Evolutionary conservation across 2,888 invertebrate species (phyloP).

Genomic region (Cenopis cana): DNA sequence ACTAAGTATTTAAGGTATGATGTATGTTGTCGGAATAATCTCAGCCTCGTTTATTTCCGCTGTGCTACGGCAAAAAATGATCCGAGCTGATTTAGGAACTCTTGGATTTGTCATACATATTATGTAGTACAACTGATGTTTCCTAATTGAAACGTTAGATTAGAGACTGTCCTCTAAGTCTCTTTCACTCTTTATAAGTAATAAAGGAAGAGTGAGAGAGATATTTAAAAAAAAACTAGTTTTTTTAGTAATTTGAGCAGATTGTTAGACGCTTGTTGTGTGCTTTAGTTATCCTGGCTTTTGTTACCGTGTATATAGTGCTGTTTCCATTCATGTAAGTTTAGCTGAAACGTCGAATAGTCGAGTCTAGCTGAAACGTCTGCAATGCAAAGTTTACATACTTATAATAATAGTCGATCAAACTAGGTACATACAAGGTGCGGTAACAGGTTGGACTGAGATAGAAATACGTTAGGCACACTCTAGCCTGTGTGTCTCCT

Average conservation of each 20-base stretch:
- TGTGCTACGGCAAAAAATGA: background rate
- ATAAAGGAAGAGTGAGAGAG: background rate
- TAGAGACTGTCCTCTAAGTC: background rate
- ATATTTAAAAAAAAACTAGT: background rate
- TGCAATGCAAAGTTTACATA: background rate
- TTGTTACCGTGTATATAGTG: constrained; percentile 44
- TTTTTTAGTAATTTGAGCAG: constrained; percentile 24
- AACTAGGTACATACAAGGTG: too few relatives aligned
- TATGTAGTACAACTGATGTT: background rate
- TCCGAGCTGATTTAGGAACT: background rate
- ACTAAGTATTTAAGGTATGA: background rate
- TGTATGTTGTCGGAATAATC: background rate
- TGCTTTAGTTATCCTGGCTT: constrained; percentile 53
- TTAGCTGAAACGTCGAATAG: background rate
- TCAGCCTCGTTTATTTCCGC: background rate
- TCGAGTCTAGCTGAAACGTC: background rate
- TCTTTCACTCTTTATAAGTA: background rate
- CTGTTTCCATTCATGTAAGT: background rate
- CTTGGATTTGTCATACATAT: background rate
- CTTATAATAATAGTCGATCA: too few relatives aligned
- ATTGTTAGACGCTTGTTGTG: constrained; percentile 55
- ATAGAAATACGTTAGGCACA: too few relatives aligned
- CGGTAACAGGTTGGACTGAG: too few relatives aligned
- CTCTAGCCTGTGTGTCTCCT: too few relatives aligned
- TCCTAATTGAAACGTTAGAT: background rate